Evolutionary conservation across 1,140 invertebrate genomes (phyloP), one percentile per base, ranked within the genome.

Genomic region (Cotesia typhae): DNA sequence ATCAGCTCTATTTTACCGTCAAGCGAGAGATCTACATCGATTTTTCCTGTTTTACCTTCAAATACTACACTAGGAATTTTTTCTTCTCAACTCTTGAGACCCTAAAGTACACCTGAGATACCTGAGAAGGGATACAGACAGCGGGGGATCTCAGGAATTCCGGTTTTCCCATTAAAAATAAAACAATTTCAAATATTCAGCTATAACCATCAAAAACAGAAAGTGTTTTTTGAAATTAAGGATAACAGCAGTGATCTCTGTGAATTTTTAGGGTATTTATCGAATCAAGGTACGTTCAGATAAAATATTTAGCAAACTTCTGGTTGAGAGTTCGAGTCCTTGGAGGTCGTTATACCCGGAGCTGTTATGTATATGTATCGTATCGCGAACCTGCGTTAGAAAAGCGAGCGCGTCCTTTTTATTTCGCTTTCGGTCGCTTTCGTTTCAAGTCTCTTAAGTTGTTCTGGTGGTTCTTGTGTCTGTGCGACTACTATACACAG

Each of bases 341-440:
- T 12, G 20, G 53, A 57, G 66, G 66, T 68, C 66, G 66, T 55
- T 68, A 68, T 68, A 68, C 66, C 52, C 9, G 41, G 41, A 52
- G 5, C 35, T 52, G n/a, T 28, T 28, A 28, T 28, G 28, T 28
- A 28, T 28, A 28, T 28, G 28, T 28, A 28, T 28, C 3, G 28
- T n/a, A 17, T 57, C 65, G 52, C 41, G 51, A 17, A 67, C 65
- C 65, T 35, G 66, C 55, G 36, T 55, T 14, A 55, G 53, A 55
- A 55, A n/a, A 55, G 17, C 53, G 66, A 53, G 55, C n/a, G 65
- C 65, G 65, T 67, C 65, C 47, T 67, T 67, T 53, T 67, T 67
- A 47, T 47, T 47, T 47, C 10, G 6, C 7, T 47, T 47, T 47
- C 41, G 41, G 41, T n/a, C 53, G 53, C 53, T 14, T 55, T 55